Conservation (phyloP, 2,797 vertebrate species). For the Lateolabrax maculatus region DNA sequence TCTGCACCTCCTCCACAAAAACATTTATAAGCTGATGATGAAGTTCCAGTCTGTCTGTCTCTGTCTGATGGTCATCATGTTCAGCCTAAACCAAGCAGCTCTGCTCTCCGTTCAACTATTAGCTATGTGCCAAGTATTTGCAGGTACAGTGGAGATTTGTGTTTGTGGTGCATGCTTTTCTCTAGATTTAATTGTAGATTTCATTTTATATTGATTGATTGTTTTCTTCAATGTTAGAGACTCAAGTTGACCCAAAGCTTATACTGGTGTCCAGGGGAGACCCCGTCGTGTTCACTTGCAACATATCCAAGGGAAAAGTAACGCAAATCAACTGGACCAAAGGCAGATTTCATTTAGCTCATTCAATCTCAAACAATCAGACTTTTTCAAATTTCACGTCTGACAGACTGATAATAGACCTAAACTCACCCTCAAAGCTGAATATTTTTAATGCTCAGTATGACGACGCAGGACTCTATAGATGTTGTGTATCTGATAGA, state of each 20-base stretch:
- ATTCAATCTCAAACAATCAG: accelerated
- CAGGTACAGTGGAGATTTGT: constrained; percentile 51
- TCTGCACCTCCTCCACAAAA: not conserved
- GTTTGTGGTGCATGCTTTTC: not conserved
- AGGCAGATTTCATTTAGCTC: accelerated
- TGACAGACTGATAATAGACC: constrained; percentile 12
- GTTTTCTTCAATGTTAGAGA: not conserved
- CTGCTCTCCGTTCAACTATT: constrained; percentile 26
- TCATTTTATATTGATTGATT: not conserved
- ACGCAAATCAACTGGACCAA: constrained; percentile 16
- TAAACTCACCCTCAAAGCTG: not conserved
- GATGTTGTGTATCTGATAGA: accelerated
- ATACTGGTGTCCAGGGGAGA: constrained; percentile 26
- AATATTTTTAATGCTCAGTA: constrained; percentile 37
- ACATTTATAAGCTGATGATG: not conserved
- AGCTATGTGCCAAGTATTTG: not conserved
- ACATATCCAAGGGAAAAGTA: accelerated
- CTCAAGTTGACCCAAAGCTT: accelerated
- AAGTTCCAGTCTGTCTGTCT: not conserved
- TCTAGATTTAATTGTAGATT: not conserved
- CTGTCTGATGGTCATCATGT: constrained; percentile 41
- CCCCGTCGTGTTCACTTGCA: constrained; percentile 30
- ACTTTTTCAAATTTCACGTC: constrained; percentile 38
- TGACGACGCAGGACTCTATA: constrained; percentile 63
- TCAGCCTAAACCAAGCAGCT: constrained; percentile 6